Evolutionary conservation across 2,113 vertebrate species (phyloP).

Genomic region (Thinocorus orbignyianus): DNA sequence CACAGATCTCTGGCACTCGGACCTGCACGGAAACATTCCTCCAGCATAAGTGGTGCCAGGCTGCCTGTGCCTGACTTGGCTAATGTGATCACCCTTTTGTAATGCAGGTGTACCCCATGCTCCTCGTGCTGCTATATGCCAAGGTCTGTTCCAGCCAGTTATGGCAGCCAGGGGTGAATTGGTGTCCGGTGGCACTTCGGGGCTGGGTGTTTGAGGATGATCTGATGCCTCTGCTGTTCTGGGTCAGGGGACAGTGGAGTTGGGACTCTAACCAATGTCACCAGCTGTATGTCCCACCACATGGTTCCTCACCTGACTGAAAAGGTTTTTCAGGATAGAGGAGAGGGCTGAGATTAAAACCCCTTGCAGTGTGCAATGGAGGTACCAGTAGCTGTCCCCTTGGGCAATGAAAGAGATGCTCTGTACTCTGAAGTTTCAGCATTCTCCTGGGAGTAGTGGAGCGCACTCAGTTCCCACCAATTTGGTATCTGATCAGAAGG

Average conservation of each 20-base stretch:
- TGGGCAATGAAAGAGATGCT: neutral
- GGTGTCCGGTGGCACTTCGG: neutral
- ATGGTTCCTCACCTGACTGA: neutral
- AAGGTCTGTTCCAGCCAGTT: neutral
- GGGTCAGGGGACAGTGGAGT: neutral
- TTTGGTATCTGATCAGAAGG: neutral
- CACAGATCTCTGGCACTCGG: neutral
- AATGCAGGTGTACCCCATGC: rapidly evolving
- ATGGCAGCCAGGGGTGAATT: neutral
- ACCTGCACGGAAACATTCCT: neutral
- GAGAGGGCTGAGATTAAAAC: neutral
- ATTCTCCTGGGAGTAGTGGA: neutral
- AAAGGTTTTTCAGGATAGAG: neutral
- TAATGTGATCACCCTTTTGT: neutral
- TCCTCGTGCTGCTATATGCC: rapidly evolving
- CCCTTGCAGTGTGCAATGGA: neutral
- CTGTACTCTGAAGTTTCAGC: neutral
- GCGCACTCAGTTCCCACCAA: rapidly evolving
- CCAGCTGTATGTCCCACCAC: neutral
- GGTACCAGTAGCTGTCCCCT: neutral
- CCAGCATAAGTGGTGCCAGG: neutral
- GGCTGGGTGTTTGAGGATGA: neutral
- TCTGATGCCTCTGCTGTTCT: neutral
- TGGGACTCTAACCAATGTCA: neutral
- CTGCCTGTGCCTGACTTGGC: neutral